phyloP scores from a whole-genome alignment of 2,888 invertebrate species.

The Drosophila testacea region DNA sequence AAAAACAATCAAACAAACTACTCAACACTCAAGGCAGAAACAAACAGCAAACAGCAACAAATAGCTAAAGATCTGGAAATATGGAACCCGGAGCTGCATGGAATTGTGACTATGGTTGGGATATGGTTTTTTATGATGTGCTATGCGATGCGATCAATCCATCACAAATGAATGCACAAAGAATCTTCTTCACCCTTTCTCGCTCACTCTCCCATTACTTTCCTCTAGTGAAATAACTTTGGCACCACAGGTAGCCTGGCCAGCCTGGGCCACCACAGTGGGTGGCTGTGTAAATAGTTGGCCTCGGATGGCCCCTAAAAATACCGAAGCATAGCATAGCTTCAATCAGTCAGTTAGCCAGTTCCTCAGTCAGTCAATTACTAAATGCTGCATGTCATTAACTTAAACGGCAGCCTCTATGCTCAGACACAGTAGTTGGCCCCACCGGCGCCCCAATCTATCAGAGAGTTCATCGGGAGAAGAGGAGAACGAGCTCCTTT shows the following conservation, averaged over 20 bases:
- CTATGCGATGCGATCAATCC: conserved; percentile 82
- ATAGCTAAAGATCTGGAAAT: conserved; percentile 17
- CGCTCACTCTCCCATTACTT: background rate
- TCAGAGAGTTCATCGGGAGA: conserved; percentile 55
- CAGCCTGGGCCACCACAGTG: conserved; percentile 74
- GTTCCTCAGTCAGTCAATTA: conserved; percentile 36
- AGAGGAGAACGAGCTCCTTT: conserved; percentile 37
- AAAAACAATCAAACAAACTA: conserved; percentile 78
- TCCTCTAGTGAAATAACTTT: conserved; percentile 51
- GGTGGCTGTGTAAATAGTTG: conserved; percentile 80
- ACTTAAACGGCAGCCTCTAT: conserved; percentile 68
- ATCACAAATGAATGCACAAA: conserved; percentile 63
- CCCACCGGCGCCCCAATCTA: conserved; percentile 72
- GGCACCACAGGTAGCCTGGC: conserved; percentile 75
- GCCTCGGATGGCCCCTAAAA: conserved; percentile 77
- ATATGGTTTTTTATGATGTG: conserved; percentile 81
- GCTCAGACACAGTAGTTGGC: conserved; percentile 58
- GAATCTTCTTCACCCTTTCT: conserved; percentile 6
- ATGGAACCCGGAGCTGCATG: conserved; percentile 24
- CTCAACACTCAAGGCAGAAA: conserved; percentile 64
- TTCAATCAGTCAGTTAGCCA: conserved; percentile 56
- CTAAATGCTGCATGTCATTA: conserved; percentile 61
- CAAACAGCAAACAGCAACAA: conserved; percentile 39
- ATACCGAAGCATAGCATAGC: conserved; percentile 57
- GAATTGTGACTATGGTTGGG: conserved; percentile 31